Base-by-base conservation (phyloP, 2,797 vertebrate genomes). In the Bradypodion pumilum region DNA sequence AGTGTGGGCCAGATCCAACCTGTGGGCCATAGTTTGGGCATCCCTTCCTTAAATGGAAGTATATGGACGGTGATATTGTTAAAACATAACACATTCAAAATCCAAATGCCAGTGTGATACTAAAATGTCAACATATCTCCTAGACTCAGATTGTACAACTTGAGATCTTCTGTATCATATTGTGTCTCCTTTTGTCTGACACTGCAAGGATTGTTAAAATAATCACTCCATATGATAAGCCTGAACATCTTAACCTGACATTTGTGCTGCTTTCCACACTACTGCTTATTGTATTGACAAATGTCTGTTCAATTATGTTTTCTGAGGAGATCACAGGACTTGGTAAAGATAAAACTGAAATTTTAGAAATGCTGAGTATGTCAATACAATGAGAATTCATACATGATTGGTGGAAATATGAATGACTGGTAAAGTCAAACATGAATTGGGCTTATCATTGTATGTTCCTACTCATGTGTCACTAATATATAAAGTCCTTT, bases 381-480 rank as follows among this genome's bases (percentile, higher is more conserved):
- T n/a, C 83, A 84, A 42, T 7, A 46, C 1, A 4, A 87, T 52
- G 2, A 86, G 49, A 83, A 79, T 78, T 2, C 25, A 81, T 78
- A 60, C 2, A 80, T 82, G 59, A 88, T 73, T 35, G 56, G 7
- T 46, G 32, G n/a, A 84, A 0, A 5, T 68, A 78, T 6, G 74
- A 35, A 4, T 75, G 40, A 83, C 89, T 81, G 0, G 77, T 16
- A 6, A 84, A 86, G 70, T 49, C 6, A 80, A 83, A 52, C 1
- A 70, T 2, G 7, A 84, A 75, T 2, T 25, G 66, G 25, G 0
- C 40, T 23, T 40, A 37, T 9, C 44, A 1, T 13, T 0, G 7
- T 73, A 25, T 63, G 2, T 25, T 89, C 12, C 56, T 46, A 4
- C 5, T 44, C 8, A 3, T 10, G 52, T 8, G 60, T 84, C 80